Percentiles rank a stretch among this genome's conserved stretches.
These are phyloP conservation scores for Aptenodytes patagonicus DNA, from an alignment of 2,113 vertebrate genomes.

Conservation along the genomic window DNA sequence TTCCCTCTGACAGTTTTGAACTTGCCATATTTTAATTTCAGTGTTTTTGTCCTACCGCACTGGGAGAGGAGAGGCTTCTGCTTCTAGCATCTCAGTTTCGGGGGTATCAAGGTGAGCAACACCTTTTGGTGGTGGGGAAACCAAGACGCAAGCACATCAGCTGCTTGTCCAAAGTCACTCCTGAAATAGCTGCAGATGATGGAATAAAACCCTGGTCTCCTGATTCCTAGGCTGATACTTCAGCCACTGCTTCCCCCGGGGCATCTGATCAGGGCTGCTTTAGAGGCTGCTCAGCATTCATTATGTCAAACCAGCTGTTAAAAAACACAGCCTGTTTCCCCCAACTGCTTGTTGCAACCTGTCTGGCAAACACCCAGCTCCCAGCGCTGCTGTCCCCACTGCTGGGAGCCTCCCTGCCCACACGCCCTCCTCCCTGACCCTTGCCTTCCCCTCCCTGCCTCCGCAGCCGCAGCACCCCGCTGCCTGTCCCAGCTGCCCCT, in stretches of 20 bases:
- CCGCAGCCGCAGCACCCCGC: fast-evolving
- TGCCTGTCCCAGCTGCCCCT: neutral
- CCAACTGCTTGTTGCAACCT: neutral
- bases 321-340: neutral
- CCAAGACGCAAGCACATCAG: neutral
- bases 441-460: neutral
- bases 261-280: neutral
- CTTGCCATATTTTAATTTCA: conserved; percentile 33
- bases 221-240: neutral
- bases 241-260: neutral
- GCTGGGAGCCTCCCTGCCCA: neutral
- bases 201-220: neutral
- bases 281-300: neutral
- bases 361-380: neutral
- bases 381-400: fast-evolving
- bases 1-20: conserved; percentile 41
- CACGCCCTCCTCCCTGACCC: neutral
- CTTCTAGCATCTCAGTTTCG: neutral
- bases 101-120: neutral
- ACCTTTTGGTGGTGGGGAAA: neutral
- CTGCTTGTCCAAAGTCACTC: neutral
- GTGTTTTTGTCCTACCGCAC: neutral
- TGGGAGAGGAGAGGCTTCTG: neutral
- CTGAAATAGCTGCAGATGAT: neutral
- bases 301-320: neutral